Base-by-base conservation (phyloP, 1,140 invertebrate species). In the Pseudomyrmex flavicornis region DNA sequence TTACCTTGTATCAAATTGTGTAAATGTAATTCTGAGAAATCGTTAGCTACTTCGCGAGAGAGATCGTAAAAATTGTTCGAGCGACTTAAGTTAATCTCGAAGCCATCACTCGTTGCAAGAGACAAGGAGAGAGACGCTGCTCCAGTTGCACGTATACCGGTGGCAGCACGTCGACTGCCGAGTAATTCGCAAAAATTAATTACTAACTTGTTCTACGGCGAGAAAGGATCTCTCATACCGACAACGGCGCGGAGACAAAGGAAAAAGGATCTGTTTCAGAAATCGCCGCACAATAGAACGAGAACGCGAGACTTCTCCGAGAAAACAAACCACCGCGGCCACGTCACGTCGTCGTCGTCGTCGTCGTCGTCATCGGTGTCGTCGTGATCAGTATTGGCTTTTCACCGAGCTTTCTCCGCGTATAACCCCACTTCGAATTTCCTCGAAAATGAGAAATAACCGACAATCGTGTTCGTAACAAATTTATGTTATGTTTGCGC, bases 131-230 rank as follows among this genome's bases (percentile, higher is more conserved):
- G 92, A 91, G 92, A 91, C 92, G 92, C 82, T 83, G 91, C 87
- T 91, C 83, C 85, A 89, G 88, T 90, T 89, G 89, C 87, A 84
- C 85, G 84, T 90, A 88, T 72, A 89, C 86, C 82, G 85, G 82
- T 85, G 87, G 89, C 90, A 89, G 89, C 90, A 88, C 91, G 90
- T 92, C 92, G 91, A 90, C 90, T 90, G 91, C 86, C 91, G 92
- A 91, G 91, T 92, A 93, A 93, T 93, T 93, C 91, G 90, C 90
- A 93, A 93, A 93, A 93, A 93, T 93, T 93, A 93, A 93, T 93
- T 93, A 93, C 87, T 74, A 92, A 92, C 90, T 93, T 91, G 92
- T 91, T 92, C 87, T 87, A 69, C 83, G 77, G 87, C 63, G 84
- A 83, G 85, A 87, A 84, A 86, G 86, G 86, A 90, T 89, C 88